Evolutionary conservation across 2,113 vertebrate genomes (phyloP).

Genomic region (Condylura cristata): DNA sequence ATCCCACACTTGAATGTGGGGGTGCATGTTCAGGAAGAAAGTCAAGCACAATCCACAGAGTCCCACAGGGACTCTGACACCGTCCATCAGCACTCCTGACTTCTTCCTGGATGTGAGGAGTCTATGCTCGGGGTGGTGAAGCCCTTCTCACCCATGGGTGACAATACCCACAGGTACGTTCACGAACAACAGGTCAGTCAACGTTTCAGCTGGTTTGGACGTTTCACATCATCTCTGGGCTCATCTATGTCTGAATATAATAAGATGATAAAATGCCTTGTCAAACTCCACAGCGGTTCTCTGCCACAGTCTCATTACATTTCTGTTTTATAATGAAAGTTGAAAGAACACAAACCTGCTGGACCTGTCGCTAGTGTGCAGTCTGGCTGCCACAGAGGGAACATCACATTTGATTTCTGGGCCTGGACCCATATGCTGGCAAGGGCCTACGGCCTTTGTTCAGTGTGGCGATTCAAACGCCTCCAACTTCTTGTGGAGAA

Average conservation of each 20-base stretch:
- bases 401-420: constrained; percentile 28
- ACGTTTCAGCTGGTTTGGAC: constrained; percentile 41
- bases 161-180: neutral
- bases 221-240: neutral
- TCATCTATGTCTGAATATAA: constrained; percentile 46
- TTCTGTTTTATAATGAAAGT: constrained; percentile 71
- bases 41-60: neutral
- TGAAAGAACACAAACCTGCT: constrained; percentile 66
- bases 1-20: neutral
- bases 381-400: neutral
- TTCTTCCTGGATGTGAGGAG: neutral
- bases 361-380: neutral
- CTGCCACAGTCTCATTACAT: constrained; percentile 46
- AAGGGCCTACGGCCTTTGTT: constrained; percentile 22
- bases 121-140: neutral
- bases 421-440: constrained; percentile 31
- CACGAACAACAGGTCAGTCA: constrained; percentile 5
- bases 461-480: neutral
- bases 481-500: neutral
- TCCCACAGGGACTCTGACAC: neutral
- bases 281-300: constrained; percentile 61
- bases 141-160: neutral
- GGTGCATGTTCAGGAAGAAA: neutral
- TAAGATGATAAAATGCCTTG: constrained; percentile 64
- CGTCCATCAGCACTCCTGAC: constrained; percentile 43